Base-by-base conservation (phyloP, 2,113 vertebrate genomes). In the Hepsetus odoe region DNA sequence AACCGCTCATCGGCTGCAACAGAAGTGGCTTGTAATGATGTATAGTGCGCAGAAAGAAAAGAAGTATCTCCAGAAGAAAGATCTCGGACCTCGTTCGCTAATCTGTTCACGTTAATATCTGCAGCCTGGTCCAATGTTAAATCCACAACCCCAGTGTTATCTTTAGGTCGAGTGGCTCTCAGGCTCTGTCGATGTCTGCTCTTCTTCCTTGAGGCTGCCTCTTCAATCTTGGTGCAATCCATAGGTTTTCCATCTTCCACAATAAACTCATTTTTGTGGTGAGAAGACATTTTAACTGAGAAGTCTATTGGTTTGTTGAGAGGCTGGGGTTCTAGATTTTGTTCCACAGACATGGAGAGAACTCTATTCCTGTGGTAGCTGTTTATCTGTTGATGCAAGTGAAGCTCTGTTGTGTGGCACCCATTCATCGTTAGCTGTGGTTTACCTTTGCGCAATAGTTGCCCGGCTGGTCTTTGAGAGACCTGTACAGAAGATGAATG, bases 301-400 rank as follows among this genome's bases (percentile, higher is more conserved):
- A 98, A 95, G 86, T 99, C 94, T 79, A 98, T 81, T 35, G 95
- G 95, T 22, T 86, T 92, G 83, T 87, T 92, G 67, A 82, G 74
- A 78, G 80, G 49, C 12, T 86, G 84, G 51, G 82, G 78, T 61
- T 93, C 87, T 76, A 85, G 56, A 65, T 74, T 55, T 30, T 30
- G 73, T 9, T 16, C 42, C 18, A 8, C 74, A 70, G 82, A 69
- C 24, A 6, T 35, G 71, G 77, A 84, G 28, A 89, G 75, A 0
- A 49, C 49, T 55, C 64, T 30, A 55, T 84, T 86, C n/a, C 5
- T 69, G 51, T 88, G 81, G 67, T 73, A 68, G 5, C 77, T 72
- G 33, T 79, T 68, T 42, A 85, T 83, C 5, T 86, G 79, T 32
- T 68, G 42, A 46, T 85, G 82, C 7, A 86, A 64, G 7, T 38